These are phyloP conservation scores for Erebia aethiops DNA, from an alignment of 2,888 invertebrate genomes.

Conservation along the genomic window DNA sequence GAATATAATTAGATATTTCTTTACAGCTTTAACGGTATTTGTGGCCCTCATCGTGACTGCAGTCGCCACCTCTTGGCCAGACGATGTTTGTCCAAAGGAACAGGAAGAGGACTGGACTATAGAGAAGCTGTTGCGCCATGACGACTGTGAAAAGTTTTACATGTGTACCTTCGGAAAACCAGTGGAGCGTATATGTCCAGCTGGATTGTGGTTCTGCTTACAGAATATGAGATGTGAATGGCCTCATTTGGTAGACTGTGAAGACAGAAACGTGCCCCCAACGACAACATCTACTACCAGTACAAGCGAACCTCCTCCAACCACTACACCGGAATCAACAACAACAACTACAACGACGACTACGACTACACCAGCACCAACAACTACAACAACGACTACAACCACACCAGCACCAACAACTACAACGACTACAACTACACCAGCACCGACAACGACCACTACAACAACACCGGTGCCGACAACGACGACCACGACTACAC, in stretches of 20 bases:
- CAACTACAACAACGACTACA: slow-evolving; percentile 4
- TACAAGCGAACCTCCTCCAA: not conserved
- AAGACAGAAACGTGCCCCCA: slow-evolving; percentile 57
- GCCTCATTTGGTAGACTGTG: slow-evolving; percentile 84
- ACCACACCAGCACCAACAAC: slow-evolving; percentile 1
- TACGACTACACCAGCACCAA: not conserved
- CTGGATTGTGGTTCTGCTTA: slow-evolving; percentile 82
- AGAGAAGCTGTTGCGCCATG: slow-evolving; percentile 80
- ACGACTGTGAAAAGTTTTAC: slow-evolving; percentile 84
- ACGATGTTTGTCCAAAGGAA: slow-evolving; percentile 58
- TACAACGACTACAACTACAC: slow-evolving; percentile 15
- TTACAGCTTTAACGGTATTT: slow-evolving; percentile 35
- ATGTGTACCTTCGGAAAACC: slow-evolving; percentile 86
- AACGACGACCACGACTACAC: slow-evolving; percentile 31
- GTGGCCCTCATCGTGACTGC: slow-evolving; percentile 43
- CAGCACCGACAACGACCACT: slow-evolving; percentile 20
- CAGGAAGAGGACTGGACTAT: slow-evolving; percentile 60
- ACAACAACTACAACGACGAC: not conserved
- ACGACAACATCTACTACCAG: slow-evolving; percentile 35
- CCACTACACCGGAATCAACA: slow-evolving; percentile 23
- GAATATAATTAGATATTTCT: not conserved
- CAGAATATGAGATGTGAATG: slow-evolving; percentile 84
- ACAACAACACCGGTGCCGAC: slow-evolving; percentile 36
- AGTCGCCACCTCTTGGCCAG: slow-evolving; percentile 46
- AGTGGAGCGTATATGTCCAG: slow-evolving; percentile 82